Evolutionary conservation across 2,797 vertebrate species (phyloP).

Genomic region (Cirrhinus mrigala): DNA sequence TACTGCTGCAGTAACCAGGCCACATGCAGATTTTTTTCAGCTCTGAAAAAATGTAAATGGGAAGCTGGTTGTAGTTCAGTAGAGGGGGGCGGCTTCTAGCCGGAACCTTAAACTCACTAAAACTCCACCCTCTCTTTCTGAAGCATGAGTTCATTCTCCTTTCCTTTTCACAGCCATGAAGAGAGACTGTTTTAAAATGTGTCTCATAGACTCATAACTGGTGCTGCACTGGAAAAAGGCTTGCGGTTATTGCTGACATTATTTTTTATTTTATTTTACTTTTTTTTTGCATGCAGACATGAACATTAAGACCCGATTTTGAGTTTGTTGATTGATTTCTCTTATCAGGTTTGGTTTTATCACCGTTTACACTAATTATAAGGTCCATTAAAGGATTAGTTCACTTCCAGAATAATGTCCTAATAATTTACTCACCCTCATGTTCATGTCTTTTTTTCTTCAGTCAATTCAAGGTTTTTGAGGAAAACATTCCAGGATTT

Average conservation of each 20-base stretch:
- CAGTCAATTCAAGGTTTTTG: no score
- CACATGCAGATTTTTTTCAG: slow-evolving; percentile 5
- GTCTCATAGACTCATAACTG: background rate
- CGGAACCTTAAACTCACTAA: slow-evolving; percentile 15
- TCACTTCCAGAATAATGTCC: background rate
- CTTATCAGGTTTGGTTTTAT: background rate
- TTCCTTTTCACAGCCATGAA: slow-evolving; percentile 71
- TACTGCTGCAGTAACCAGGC: slow-evolving; percentile 19
- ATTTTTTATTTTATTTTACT: background rate
- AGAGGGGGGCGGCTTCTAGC: background rate
- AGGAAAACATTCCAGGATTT: no score
- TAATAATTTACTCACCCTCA: background rate
- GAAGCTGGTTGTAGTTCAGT: slow-evolving; percentile 32
- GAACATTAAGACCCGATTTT: background rate
- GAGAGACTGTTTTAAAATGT: slow-evolving; percentile 47
- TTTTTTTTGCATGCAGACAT: background rate
- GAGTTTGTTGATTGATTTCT: background rate
- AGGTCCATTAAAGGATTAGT: background rate
- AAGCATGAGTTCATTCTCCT: slow-evolving; percentile 76
- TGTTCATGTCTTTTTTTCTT: no score
- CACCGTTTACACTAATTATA: background rate
- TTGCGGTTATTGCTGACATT: background rate
- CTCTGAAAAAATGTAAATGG: background rate
- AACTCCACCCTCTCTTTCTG: slow-evolving; percentile 64
- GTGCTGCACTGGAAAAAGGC: background rate